Evolutionary conservation across 2,888 invertebrate species (phyloP).

Genomic region (Merodon equestris): DNA sequence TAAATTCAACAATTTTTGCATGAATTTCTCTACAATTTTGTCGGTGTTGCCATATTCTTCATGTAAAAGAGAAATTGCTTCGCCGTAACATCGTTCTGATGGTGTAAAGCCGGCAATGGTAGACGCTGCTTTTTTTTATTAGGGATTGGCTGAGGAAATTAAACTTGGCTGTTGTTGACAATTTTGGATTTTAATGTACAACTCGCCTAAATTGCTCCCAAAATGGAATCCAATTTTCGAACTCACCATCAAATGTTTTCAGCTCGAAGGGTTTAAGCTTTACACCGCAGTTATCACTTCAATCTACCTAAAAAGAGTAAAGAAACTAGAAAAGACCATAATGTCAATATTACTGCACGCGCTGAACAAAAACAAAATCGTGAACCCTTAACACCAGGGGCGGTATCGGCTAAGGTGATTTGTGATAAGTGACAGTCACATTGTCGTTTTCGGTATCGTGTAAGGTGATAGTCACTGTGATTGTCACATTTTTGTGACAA

Average conservation of each 20-base stretch:
- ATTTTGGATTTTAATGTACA: conserved; percentile 42
- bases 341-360: too few relatives aligned
- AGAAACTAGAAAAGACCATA: too few relatives aligned
- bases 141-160: conserved; percentile 50
- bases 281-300: background rate
- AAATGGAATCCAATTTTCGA: conserved; percentile 57
- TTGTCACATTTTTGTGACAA: too few relatives aligned
- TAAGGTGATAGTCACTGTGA: too few relatives aligned
- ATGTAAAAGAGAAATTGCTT: conserved; percentile 37
- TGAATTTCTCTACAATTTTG: conserved; percentile 51
- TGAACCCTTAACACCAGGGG: too few relatives aligned
- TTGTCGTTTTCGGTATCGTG: too few relatives aligned
- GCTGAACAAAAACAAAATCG: too few relatives aligned
- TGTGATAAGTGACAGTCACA: too few relatives aligned
- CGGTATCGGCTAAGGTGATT: too few relatives aligned
- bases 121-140: conserved; percentile 33
- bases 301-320: too few relatives aligned
- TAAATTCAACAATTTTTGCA: conserved; percentile 38
- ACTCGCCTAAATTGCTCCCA: conserved; percentile 58
- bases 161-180: conserved; percentile 46
- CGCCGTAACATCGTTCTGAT: conserved; percentile 50
- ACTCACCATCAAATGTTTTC: conserved; percentile 51
- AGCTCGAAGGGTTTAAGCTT: conserved; percentile 48
- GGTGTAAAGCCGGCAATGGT: conserved; percentile 50
- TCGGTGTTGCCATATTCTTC: conserved; percentile 54